Conservation (phyloP, 2,888 invertebrate genomes). For the Heteropelma amictum region DNA sequence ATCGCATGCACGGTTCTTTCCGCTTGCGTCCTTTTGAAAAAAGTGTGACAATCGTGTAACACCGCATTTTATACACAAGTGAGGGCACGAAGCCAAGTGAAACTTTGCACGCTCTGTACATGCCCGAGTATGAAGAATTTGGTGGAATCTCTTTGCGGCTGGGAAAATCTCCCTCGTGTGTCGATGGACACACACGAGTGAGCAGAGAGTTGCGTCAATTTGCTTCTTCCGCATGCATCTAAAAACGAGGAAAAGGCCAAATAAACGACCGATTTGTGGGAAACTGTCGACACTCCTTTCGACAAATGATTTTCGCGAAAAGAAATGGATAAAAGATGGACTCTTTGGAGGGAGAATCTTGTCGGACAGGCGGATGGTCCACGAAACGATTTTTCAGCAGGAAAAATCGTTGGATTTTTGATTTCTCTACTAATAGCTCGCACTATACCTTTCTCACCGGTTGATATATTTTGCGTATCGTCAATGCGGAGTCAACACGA, state of each 20-base stretch:
- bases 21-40: background rate
- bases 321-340: no score
- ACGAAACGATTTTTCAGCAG: constrained; percentile 45
- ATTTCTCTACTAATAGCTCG: no score
- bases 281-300: no score
- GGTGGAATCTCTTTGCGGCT: constrained; percentile 12
- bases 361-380: constrained; percentile 15
- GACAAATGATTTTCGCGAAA: no score
- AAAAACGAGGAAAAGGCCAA: constrained; percentile 10
- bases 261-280: no score
- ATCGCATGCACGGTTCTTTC: constrained; percentile 12
- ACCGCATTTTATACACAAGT: background rate
- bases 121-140: constrained; percentile 4
- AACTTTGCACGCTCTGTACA: background rate
- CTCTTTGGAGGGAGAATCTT: no score
- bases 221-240: constrained; percentile 32
- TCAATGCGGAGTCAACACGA: no score
- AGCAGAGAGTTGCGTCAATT: constrained; percentile 38
- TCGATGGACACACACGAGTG: constrained; percentile 20
- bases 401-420: no score
- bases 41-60: constrained; percentile 8
- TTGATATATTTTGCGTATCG: no score
- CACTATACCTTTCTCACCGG: no score
- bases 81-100: background rate
- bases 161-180: constrained; percentile 5